Conservation (phyloP, 2,113 vertebrate genomes). For the Chrysemys picta region DNA sequence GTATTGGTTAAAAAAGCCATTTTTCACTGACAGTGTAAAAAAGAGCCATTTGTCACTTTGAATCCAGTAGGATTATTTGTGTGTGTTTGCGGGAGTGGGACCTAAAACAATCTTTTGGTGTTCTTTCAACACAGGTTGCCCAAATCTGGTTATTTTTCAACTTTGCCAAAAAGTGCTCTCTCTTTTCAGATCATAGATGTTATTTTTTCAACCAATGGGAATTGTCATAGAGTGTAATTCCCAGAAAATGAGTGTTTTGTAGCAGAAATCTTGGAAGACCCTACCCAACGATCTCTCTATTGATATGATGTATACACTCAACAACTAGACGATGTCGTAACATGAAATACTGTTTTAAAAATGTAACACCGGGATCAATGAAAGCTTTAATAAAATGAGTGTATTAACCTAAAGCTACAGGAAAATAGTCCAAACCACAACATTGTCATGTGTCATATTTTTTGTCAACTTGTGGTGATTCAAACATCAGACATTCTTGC, state of each 20-base stretch:
- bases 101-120: background rate
- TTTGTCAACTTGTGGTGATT: background rate
- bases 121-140: accelerated
- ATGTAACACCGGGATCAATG: background rate
- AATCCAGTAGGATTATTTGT: background rate
- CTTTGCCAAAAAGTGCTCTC: background rate
- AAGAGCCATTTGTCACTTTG: background rate
- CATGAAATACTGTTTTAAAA: background rate
- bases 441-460: background rate
- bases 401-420: background rate
- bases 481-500: background rate
- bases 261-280: background rate
- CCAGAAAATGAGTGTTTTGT: background rate
- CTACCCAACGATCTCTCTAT: background rate
- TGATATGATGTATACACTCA: background rate
- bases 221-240: background rate
- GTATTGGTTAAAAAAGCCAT: background rate
- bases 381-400: background rate
- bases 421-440: background rate
- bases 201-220: background rate
- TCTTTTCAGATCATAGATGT: conserved; percentile 33
- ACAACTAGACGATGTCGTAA: background rate
- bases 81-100: no score
- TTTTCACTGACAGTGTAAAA: background rate
- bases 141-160: background rate